These are phyloP conservation scores for Idaea dimidiata DNA, from an alignment of 2,888 invertebrate species.

Conservation along the genomic window DNA sequence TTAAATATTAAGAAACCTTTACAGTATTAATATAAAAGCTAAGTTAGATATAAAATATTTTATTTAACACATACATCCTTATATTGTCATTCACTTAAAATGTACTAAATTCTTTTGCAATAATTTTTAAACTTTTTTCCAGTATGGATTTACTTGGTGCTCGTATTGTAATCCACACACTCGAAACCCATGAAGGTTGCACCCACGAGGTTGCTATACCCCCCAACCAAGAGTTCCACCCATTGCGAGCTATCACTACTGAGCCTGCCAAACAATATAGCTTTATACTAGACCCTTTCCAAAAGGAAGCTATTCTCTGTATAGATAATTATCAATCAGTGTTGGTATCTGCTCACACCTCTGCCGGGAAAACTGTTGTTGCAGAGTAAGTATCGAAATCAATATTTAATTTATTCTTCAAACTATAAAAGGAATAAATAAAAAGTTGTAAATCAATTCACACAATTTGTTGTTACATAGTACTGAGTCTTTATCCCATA, in stretches of 20 bases:
- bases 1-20: too few relatives aligned
- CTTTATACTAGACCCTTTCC: conserved; percentile 98
- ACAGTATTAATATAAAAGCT: too few relatives aligned
- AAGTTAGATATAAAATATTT: too few relatives aligned
- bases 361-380: conserved; percentile 99
- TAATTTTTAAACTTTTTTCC: conserved; percentile 31
- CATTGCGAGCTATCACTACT: conserved; percentile 75
- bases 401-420: background rate
- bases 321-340: conserved; percentile 99
- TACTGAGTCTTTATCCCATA: too few relatives aligned
- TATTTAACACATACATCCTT: too few relatives aligned
- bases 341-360: conserved; percentile 99
- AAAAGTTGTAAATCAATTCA: too few relatives aligned
- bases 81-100: too few relatives aligned
- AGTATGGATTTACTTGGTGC: conserved; percentile 89
- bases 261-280: conserved; percentile 95
- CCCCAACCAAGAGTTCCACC: conserved; percentile 89
- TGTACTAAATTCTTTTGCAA: background rate
- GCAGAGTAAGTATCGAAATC: conserved; percentile 89
- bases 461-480: too few relatives aligned
- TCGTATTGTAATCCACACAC: conserved; percentile 91
- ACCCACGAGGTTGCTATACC: conserved; percentile 98
- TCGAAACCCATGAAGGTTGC: conserved; percentile 95
- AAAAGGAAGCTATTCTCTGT: conserved; percentile 97
- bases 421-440: too few relatives aligned